Percentiles rank a stretch among this genome's conserved stretches.
phyloP scores from a whole-genome alignment of 1,140 invertebrate genomes.

The Chironomus striatipennis region DNA sequence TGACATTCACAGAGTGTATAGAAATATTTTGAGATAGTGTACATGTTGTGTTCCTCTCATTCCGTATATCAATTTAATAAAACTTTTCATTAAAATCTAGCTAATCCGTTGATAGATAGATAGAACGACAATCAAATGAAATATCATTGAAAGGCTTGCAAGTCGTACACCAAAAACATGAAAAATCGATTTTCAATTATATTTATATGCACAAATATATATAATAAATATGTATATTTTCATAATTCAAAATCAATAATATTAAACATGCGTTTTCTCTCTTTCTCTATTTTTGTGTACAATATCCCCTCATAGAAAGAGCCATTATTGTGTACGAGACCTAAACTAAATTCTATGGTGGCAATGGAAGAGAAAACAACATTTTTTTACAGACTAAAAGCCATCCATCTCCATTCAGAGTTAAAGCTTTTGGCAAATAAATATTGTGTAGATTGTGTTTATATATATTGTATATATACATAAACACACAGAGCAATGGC shows the following conservation, averaged over 20 bases:
- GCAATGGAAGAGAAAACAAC: too few species aligned
- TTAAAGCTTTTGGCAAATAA: background rate
- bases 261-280: background rate
- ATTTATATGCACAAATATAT: background rate
- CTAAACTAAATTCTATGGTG: too few species aligned
- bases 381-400: background rate
- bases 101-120: slow-evolving; percentile 12
- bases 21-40: too few species aligned
- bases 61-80: background rate
- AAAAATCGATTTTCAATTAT: background rate
- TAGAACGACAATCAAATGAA: background rate
- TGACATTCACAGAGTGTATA: too few species aligned
- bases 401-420: slow-evolving; percentile 1
- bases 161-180: background rate
- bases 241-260: slow-evolving; percentile 14
- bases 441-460: background rate
- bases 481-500: background rate
- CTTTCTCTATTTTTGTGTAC: too few species aligned
- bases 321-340: too few species aligned
- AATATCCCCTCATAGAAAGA: too few species aligned
- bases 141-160: background rate
- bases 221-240: background rate
- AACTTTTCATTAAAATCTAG: slow-evolving; percentile 1
- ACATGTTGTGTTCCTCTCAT: background rate
- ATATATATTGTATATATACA: background rate